Base-by-base conservation (phyloP, 2,113 vertebrate genomes). In the Chloropsis hardwickii region DNA sequence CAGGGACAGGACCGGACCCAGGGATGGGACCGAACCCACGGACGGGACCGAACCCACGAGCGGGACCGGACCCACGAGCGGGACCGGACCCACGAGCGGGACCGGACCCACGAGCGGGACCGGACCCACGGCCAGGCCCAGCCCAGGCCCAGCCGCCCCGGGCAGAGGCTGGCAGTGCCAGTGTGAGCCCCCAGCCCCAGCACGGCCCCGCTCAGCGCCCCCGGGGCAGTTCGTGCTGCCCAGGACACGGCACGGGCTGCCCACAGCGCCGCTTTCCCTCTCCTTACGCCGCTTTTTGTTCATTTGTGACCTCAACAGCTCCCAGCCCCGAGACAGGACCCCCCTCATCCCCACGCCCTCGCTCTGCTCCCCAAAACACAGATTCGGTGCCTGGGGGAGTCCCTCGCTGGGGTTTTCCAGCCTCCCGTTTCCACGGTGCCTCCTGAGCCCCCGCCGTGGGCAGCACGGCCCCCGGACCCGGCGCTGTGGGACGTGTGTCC, bases 251-350 rank as follows among this genome's bases (percentile, higher is more conserved):
- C 84, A 23, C 0, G 0, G 2, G 37, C 11, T 5, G 11, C 53
- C 39, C 13, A 6, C 64, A 13, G 83, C 23, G 0, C 2, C 6
- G 1, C 40, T 29, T 28, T 4, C 33, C 62, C 14, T 3, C 65
- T 61, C 37, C 74, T 25, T 4, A 2, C 56, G 3, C 28, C 4
- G 0, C 0, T 16, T 45, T 33, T 14, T 2, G 27, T 22, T 45
- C 51, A 1, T 21, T 8, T 31, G 2, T 31, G 40, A 7, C 33
- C 53, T 25, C 57, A 1, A 10, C 7, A 33, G 3, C 24, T 7
- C 71, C 9, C n/a, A 14, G 42, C 27, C 21, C 5, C 0, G 4
- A 27, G 22, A 29, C 42, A 2, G 0, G 16, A 12, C 12, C 10
- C 35, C 10, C 27, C 22, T 7, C 23, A 6, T 18, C 5, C 54